phyloP scores from a whole-genome alignment of 2,113 vertebrate genomes.

The Nannobrachium achirus region DNA sequence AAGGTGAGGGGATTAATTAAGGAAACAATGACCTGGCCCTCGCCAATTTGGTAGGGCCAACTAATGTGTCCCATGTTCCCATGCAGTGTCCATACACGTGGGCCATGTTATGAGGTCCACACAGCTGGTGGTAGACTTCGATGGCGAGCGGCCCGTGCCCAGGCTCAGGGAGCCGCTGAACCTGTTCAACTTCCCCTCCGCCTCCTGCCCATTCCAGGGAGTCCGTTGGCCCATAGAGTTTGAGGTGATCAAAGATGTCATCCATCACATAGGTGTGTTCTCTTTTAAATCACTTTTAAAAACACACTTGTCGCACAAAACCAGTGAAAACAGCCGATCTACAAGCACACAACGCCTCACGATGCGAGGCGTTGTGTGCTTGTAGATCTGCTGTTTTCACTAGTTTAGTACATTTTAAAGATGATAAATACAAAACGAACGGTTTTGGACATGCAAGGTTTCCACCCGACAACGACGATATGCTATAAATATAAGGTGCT shows the following conservation, averaged over 20 bases:
- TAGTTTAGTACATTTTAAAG: too few relatives aligned
- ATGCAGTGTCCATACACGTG: conserved; percentile 65
- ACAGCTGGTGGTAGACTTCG: conserved; percentile 76
- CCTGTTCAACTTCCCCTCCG: conserved; percentile 73
- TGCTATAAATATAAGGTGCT: too few relatives aligned
- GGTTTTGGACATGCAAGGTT: too few relatives aligned
- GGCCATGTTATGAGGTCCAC: conserved; percentile 70
- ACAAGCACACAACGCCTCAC: too few relatives aligned
- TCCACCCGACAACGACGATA: too few relatives aligned
- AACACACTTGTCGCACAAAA: too few relatives aligned
- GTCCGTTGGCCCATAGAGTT: conserved; percentile 89
- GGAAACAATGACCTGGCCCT: not conserved
- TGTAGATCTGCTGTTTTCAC: too few relatives aligned
- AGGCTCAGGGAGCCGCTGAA: conserved; percentile 78
- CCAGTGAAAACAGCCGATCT: too few relatives aligned
- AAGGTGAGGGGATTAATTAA: not conserved
- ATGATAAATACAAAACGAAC: too few relatives aligned
- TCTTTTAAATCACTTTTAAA: not conserved
- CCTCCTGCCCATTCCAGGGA: conserved; percentile 52
- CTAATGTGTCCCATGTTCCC: conserved; percentile 33
- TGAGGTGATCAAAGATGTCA: conserved; percentile 83
- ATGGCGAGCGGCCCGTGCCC: conserved; percentile 57
- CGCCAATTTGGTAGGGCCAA: not conserved
- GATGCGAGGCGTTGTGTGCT: too few relatives aligned
- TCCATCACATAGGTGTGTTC: conserved; percentile 85